Base-by-base conservation (phyloP, 64 coral and sea anemone species). In the Orbicella faveolata region DNA sequence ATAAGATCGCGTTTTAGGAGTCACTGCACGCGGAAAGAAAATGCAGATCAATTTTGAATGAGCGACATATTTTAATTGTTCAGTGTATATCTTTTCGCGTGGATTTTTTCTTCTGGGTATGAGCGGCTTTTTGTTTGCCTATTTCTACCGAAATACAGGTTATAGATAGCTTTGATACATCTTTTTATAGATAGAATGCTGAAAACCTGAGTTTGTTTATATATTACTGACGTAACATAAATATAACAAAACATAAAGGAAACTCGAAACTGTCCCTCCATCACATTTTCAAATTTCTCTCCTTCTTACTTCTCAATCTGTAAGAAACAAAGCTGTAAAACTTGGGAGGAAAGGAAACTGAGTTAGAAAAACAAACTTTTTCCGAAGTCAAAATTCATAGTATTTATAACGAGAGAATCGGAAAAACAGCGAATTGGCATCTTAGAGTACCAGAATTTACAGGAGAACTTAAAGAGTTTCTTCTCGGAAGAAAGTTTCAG, bases 1-100 rank as follows among this genome's bases (percentile, higher is more conserved):
- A 85, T 72, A 21, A 85, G n/a, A 73, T 70, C 52, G 23, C 13
- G 37, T 33, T n/a, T 73, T 73, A 23, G 4, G 11, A 21, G 1
- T n/a, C 25, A 9, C 67, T 26, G 30, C 9, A 37, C 16, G 20
- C 16, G 41, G 76, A 20, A 52, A 78, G 15, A 30, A 18, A 2
- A 44, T 21, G 20, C 14, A 11, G 23, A 73, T 85, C 19, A 85
- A 85, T 85, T 57, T 79, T 79, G 48, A 30, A 54, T 79, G 77
- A 57, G 77, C 48, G 52, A 25, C 21, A 1, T 79, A 23, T 9
- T 78, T 78, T 48, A 78, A 12, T 13, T 52, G 0, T 19, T 59
- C 21, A 23, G 37, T 52, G 7, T 30, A 79, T 55, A 23, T 18
- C 14, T 57, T 52, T 53, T 23, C 19, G 18, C 20, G 44, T 6